Conservation (phyloP, 2,797 vertebrate genomes). For the Odontamblyopus rebecca region DNA sequence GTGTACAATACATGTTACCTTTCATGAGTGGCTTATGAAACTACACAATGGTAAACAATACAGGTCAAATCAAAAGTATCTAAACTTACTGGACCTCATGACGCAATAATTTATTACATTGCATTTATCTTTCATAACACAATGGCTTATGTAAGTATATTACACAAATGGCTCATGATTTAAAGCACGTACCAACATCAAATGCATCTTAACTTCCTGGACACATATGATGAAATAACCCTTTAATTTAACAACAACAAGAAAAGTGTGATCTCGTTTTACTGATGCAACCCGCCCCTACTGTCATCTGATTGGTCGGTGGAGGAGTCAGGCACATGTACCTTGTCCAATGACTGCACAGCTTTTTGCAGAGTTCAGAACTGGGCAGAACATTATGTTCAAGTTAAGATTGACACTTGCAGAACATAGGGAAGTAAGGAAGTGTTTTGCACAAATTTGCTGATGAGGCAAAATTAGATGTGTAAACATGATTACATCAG, state of each 20-base stretch:
- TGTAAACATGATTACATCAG: slow-evolving; percentile 10
- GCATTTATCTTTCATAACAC: too few species aligned
- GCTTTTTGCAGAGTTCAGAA: slow-evolving; percentile 59
- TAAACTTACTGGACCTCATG: too few species aligned
- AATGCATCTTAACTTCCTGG: background rate
- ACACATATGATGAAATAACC: slow-evolving; percentile 1
- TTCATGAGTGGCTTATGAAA: too few species aligned
- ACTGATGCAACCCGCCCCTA: slow-evolving; percentile 15
- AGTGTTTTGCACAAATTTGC: background rate
- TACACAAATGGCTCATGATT: background rate
- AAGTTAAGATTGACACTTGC: slow-evolving; percentile 13
- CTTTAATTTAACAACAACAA: slow-evolving; percentile 18
- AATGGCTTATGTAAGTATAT: background rate
- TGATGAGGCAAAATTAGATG: background rate
- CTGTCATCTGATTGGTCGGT: slow-evolving; percentile 50
- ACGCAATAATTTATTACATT: too few species aligned
- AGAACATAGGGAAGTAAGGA: background rate
- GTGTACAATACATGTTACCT: background rate
- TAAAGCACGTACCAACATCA: background rate
- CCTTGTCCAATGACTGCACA: slow-evolving; percentile 40
- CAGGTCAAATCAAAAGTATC: too few species aligned
- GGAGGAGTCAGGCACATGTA: slow-evolving; percentile 36
- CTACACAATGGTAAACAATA: too few species aligned
- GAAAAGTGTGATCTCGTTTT: slow-evolving; percentile 25
- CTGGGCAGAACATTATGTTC: slow-evolving; percentile 71